Base-by-base conservation (phyloP, 2,888 invertebrate species). In the Acanthoscelides obtectus region DNA sequence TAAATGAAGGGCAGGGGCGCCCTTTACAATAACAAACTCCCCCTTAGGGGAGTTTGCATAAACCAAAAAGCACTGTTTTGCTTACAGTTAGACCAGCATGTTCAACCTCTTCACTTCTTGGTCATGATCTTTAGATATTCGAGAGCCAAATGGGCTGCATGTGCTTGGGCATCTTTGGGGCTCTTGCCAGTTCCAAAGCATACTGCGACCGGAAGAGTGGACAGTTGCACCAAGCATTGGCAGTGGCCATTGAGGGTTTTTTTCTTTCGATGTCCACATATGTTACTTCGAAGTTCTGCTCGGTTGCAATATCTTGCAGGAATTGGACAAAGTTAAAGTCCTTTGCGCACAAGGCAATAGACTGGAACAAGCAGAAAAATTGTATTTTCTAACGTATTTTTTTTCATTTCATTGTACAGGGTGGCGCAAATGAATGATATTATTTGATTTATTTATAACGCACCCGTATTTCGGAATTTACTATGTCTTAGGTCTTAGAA, bases 81-180 rank as follows among this genome's bases (percentile, higher is more conserved):
- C 45, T 45, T 45, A 45, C 45, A 45, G 45, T 45, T 45, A 45
- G 3, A 45, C 45, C 6, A 45, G n/a, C n/a, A n/a, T n/a, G 6
- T 45, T 45, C 17, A 45, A 45, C 45, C 25, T n/a, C 22, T 88
- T 93, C 92, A 94, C 88, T 94, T 94, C 86, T 95, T 96, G 80
- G 96, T 96, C 96, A 97, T 96, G 77, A 97, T 94, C 87, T 95
- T 96, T 77, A 98, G 90, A 86, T 97, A 97, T 85, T 97, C 95
- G 73, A 98, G 89, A 69, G 97, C 97, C 85, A 95, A 95, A 82
- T 93, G 93, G 45, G 98, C 97, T 5, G 97, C 97, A 74, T 91
- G 90, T 0, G 92, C 89, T 86, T 96, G 95, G 2, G 98, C 97
- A 76, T 96, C 96, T 83, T 92, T 92, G 80, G 93, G 90, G 21